These are phyloP conservation scores for Thumatha senex DNA, from an alignment of 2,888 invertebrate genomes.

Conservation along the genomic window DNA sequence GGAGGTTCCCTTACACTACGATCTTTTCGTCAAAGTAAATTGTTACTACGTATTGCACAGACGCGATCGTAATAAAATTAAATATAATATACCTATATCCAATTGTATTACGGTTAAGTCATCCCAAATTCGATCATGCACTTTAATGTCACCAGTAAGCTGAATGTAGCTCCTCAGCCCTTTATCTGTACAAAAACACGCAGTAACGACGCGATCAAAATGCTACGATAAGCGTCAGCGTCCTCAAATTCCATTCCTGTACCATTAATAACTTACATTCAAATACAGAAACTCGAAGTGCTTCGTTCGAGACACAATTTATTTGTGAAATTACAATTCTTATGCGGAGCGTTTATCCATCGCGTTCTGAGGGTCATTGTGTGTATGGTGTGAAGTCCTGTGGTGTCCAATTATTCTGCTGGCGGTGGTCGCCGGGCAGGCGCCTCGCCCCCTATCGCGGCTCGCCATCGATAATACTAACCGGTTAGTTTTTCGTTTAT, in stretches of 20 bases:
- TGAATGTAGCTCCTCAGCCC: constrained; percentile 19
- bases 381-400: constrained; percentile 79
- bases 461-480: constrained; percentile 77
- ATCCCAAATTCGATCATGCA: constrained; percentile 10
- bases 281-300: constrained; percentile 53
- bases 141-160: constrained; percentile 17
- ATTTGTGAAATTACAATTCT: constrained; percentile 50
- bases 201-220: constrained; percentile 44
- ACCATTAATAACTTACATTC: constrained; percentile 64
- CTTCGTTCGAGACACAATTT: constrained; percentile 54
- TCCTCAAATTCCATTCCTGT: constrained; percentile 57
- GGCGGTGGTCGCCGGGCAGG: constrained; percentile 75
- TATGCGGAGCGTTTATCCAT: constrained; percentile 34
- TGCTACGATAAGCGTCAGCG: constrained; percentile 50
- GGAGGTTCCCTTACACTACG: too few species aligned
- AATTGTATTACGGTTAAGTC: constrained; percentile 18
- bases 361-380: constrained; percentile 40
- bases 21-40: constrained; percentile 3
- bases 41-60: constrained; percentile 2
- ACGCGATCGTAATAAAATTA: too few species aligned
- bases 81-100: constrained; percentile 4
- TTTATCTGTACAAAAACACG: constrained; percentile 32
- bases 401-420: constrained; percentile 79
- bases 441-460: constrained; percentile 78
- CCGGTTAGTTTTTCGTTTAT: constrained; percentile 78